phyloP scores from a whole-genome alignment of 2,113 vertebrate species.

The Lophochroa leadbeateri region DNA sequence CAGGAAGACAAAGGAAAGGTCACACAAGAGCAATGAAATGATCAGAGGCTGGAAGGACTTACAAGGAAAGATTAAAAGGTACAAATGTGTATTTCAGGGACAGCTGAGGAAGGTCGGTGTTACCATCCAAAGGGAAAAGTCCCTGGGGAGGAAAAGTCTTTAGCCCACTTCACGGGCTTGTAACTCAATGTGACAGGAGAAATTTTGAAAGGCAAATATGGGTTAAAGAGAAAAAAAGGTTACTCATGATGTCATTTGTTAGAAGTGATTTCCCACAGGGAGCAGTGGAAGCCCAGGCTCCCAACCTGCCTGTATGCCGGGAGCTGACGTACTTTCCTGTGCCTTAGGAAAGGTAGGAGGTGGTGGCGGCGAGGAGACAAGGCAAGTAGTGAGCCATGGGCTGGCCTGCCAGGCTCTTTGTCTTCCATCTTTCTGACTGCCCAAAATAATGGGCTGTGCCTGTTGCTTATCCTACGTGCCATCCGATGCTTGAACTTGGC shows the following conservation, averaged over 20 bases:
- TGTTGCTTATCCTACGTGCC: background rate
- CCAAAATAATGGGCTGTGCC: background rate
- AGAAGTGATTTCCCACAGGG: background rate
- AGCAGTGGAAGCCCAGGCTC: background rate
- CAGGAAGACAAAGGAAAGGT: background rate
- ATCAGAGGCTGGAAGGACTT: background rate
- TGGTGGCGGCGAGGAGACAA: background rate
- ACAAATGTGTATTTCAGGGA: background rate
- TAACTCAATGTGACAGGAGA: background rate
- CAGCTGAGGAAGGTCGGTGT: background rate
- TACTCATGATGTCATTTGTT: background rate
- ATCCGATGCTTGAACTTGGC: background rate
- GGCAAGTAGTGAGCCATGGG: background rate
- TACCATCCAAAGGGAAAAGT: background rate
- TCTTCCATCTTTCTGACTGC: background rate
- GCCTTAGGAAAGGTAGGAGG: background rate
- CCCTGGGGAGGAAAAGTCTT: background rate
- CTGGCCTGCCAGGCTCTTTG: background rate
- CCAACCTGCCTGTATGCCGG: fast-evolving
- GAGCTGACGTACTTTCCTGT: background rate
- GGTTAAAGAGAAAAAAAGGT: background rate
- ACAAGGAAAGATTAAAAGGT: background rate
- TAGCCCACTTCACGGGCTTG: background rate
- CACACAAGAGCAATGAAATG: background rate
- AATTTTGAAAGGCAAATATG: background rate